Conservation (phyloP, 2,888 invertebrate genomes). For the Flabesymbios commensalis region DNA sequence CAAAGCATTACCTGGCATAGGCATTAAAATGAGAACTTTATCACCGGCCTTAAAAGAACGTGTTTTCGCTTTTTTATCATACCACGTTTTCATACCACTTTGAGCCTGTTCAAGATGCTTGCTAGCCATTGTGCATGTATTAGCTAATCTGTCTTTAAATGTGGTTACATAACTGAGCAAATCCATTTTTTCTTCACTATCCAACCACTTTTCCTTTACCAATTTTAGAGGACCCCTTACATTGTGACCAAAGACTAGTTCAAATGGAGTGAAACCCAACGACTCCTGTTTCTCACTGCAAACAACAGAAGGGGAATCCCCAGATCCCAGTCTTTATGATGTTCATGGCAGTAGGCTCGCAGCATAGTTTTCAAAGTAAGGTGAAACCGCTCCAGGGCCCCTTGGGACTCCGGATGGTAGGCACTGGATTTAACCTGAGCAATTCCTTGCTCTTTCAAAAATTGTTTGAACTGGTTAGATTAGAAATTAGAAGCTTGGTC, state of each 20-base stretch:
- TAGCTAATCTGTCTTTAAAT: background rate
- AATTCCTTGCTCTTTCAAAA: conserved; percentile 5
- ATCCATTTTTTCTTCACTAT: background rate
- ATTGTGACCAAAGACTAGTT: conserved; percentile 10
- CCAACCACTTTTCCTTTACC: conserved; percentile 6
- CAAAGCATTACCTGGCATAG: background rate
- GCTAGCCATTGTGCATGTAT: background rate
- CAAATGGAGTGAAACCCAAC: conserved; percentile 14
- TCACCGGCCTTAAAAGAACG: background rate
- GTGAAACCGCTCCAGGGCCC: background rate
- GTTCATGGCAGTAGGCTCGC: background rate
- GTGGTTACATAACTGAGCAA: background rate
- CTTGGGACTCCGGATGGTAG: conserved; percentile 5
- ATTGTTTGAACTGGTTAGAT: conserved; percentile 15
- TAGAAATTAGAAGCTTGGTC: conserved; percentile 15
- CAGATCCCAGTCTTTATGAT: conserved; percentile 2
- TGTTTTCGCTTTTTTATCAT: background rate
- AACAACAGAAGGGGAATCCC: background rate
- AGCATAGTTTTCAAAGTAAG: conserved; percentile 3
- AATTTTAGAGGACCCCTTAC: conserved; percentile 10
- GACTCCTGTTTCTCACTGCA: conserved; percentile 9
- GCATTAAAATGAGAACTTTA: conserved; percentile 2
- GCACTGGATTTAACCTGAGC: conserved; percentile 9
- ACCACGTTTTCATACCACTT: background rate
- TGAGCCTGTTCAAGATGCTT: background rate